A percentile compares a stretch with the other conserved stretches of the same genome.
Evolutionary conservation across 2,888 invertebrate genomes (phyloP).

Genomic region (Sinopyrophorus schimmeli): DNA sequence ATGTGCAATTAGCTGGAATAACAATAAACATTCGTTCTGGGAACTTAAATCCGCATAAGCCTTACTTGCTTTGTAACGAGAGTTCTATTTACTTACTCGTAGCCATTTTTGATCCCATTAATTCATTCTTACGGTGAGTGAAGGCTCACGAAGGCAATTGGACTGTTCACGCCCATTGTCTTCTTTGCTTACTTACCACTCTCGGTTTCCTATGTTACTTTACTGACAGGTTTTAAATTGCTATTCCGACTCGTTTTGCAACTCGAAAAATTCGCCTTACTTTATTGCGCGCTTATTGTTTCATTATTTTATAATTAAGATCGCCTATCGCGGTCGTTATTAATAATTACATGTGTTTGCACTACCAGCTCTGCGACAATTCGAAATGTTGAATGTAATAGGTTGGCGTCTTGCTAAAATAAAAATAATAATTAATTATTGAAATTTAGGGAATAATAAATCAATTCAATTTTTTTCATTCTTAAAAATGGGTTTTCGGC

Average conservation of each 20-base stretch:
- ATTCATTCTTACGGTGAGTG: constrained; percentile 37
- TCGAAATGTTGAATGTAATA: too few species aligned
- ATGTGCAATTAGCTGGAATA: constrained; percentile 17
- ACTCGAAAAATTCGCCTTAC: constrained; percentile 15
- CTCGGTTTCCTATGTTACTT: constrained; percentile 15
- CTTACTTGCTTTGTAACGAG: constrained; percentile 1
- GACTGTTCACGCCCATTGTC: constrained; percentile 41
- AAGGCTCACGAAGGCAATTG: constrained; percentile 40
- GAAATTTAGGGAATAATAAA: too few species aligned
- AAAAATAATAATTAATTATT: too few species aligned
- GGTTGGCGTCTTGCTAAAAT: too few species aligned
- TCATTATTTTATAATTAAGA: too few species aligned
- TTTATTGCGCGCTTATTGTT: too few species aligned
- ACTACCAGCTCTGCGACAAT: too few species aligned
- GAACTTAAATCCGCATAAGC: constrained; percentile 10
- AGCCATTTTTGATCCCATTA: constrained; percentile 31
- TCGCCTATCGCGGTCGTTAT: too few species aligned
- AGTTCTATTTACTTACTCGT: constrained; percentile 14
- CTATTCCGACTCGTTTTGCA: constrained; percentile 21
- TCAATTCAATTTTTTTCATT: too few species aligned
- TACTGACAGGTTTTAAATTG: constrained; percentile 29
- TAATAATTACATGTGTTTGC: too few species aligned
- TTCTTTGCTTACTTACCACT: constrained; percentile 28
- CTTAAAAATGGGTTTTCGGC: too few species aligned
- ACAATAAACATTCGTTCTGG: constrained; percentile 15